These are phyloP conservation scores for Gopherus evgoodei DNA, from an alignment of 2,113 vertebrate genomes.

Conservation along the genomic window DNA sequence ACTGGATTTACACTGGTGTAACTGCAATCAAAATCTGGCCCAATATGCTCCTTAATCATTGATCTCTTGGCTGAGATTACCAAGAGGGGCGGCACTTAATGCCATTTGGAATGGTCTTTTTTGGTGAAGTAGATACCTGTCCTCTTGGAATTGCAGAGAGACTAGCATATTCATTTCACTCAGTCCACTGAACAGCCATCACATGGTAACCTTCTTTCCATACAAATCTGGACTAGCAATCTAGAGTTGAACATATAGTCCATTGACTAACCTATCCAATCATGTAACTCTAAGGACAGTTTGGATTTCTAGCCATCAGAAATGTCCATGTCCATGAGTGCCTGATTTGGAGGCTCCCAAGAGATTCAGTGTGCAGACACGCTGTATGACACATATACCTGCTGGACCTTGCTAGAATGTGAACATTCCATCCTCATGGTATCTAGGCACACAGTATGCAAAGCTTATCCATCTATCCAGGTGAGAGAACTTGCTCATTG, in stretches of 20 bases:
- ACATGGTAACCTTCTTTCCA: rapidly evolving
- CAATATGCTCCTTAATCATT: neutral
- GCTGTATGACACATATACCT: neutral
- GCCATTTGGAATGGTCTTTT: neutral
- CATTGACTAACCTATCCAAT: neutral
- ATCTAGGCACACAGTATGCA: neutral
- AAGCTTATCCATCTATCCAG: neutral
- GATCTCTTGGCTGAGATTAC: neutral
- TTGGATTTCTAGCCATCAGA: neutral
- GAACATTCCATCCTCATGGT: neutral
- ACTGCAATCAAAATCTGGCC: neutral
- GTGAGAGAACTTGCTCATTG: neutral
- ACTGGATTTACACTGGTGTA: neutral
- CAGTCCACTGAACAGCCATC: rapidly evolving
- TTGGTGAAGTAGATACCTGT: neutral
- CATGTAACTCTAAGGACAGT: neutral
- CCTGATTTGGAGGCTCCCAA: rapidly evolving
- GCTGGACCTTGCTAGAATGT: rapidly evolving
- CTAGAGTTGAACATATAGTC: neutral
- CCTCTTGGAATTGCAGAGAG: neutral
- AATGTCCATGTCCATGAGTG: neutral
- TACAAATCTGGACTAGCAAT: neutral
- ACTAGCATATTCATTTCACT: neutral
- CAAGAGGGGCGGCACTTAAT: neutral
- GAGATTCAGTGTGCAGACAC: neutral